A percentile compares a stretch with the other conserved stretches of the same genome.
Conservation (phyloP, 2,113 vertebrate species). For the Pachycephala philippinensis region DNA sequence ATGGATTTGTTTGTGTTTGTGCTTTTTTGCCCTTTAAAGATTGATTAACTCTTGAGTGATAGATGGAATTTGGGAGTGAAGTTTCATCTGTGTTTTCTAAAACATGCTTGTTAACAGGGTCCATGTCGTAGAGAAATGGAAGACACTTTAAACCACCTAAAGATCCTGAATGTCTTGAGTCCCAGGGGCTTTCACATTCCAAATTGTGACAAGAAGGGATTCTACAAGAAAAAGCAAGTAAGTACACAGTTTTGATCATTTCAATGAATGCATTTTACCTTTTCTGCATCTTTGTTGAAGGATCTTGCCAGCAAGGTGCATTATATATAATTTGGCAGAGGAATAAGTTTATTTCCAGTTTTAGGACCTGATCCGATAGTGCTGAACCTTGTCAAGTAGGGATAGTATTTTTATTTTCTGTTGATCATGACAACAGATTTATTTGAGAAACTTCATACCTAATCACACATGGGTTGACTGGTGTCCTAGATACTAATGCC, state of each 20-base stretch:
- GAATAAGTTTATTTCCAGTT: neutral
- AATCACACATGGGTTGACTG: neutral
- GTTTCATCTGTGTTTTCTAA: constrained; percentile 4
- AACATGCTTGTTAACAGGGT: constrained; percentile 71
- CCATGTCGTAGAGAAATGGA: constrained; percentile 94
- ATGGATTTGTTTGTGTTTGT: neutral
- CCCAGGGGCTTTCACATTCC: constrained; percentile 89
- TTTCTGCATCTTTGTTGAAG: neutral
- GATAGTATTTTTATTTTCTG: constrained; percentile 49
- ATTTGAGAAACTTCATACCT: constrained; percentile 30
- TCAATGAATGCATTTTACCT: neutral
- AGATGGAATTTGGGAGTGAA: neutral
- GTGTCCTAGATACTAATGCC: constrained; percentile 25
- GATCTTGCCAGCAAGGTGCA: neutral
- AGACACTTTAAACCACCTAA: constrained; percentile 85
- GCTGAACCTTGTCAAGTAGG: neutral
- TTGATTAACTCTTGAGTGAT: neutral
- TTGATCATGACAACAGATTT: constrained; percentile 38
- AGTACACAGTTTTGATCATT: neutral
- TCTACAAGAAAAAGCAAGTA: constrained; percentile 98
- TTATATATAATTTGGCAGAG: neutral
- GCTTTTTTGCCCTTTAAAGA: neutral
- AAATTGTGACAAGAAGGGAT: constrained; percentile 96
- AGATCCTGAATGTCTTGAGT: constrained; percentile 85
- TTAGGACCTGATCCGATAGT: neutral